phyloP scores from a whole-genome alignment of 2,113 vertebrate species.

The Aplodontia rufa region DNA sequence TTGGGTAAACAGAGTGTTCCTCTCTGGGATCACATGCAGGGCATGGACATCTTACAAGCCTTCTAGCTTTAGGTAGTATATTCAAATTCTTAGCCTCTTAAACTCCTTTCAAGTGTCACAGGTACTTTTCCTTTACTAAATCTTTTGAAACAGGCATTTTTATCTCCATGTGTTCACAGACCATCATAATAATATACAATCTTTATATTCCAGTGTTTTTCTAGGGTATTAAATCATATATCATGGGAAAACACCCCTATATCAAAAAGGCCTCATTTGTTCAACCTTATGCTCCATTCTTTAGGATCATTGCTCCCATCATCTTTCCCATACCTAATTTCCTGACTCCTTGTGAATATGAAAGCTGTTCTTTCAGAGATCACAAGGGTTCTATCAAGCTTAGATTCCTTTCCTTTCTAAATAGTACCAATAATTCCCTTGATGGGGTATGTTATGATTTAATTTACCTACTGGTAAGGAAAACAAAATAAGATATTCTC shows the following conservation, averaged over 20 bases:
- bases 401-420: background rate
- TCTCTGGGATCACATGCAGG: background rate
- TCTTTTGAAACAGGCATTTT: background rate
- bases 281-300: background rate
- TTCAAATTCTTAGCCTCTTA: background rate
- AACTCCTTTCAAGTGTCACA: background rate
- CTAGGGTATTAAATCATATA: background rate
- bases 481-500: background rate
- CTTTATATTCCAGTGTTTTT: background rate
- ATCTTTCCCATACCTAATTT: background rate
- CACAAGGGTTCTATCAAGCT: background rate
- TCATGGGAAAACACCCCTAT: background rate
- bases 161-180: background rate
- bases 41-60: background rate
- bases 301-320: background rate
- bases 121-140: background rate
- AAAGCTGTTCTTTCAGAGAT: background rate
- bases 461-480: background rate
- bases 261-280: background rate
- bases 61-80: background rate
- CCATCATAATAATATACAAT: background rate
- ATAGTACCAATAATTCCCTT: background rate
- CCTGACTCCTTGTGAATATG: background rate
- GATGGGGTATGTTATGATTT: background rate
- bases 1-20: background rate